Percentiles rank a stretch among this genome's conserved stretches.
Conservation (phyloP, 2,113 vertebrate species). For the Pseudorectes ferrugineus region DNA sequence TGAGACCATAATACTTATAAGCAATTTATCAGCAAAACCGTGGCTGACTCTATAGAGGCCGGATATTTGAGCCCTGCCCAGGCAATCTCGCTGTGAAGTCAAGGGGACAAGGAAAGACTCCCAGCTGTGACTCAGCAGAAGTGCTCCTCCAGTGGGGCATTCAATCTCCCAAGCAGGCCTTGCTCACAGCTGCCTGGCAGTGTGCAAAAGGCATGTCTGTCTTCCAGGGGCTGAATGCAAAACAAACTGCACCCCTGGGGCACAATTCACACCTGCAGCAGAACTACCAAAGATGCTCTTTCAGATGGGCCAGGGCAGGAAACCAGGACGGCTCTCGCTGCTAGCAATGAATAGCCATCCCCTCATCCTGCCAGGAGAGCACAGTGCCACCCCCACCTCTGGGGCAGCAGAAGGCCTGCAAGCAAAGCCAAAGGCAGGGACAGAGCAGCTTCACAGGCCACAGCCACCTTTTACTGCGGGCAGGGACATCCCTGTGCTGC, state of each 20-base stretch:
- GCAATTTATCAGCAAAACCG: not conserved
- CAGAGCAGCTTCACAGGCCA: not conserved
- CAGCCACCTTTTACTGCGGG: not conserved
- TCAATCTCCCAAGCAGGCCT: not conserved
- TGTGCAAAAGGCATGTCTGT: not conserved
- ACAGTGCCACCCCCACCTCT: not conserved
- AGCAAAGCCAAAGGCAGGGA: not conserved
- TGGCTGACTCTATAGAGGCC: not conserved
- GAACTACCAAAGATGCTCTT: not conserved
- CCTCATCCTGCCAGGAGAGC: not conserved
- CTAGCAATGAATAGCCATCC: not conserved
- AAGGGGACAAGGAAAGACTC: not conserved
- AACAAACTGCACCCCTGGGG: not conserved
- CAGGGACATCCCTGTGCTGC: not conserved
- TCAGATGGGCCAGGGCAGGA: not conserved
- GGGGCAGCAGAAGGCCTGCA: not conserved
- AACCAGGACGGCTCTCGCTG: not conserved
- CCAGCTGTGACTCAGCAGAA: not conserved
- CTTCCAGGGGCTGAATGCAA: not conserved
- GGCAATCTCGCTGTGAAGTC: not conserved
- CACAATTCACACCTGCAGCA: not conserved
- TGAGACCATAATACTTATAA: not conserved
- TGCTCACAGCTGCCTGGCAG: not conserved
- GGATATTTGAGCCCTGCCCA: not conserved
- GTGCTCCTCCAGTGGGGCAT: not conserved